Evolutionary conservation across 2,888 invertebrate species (phyloP), one percentile per base, ranked within the genome.

Genomic region (Dyspetes luteomarginatus): DNA sequence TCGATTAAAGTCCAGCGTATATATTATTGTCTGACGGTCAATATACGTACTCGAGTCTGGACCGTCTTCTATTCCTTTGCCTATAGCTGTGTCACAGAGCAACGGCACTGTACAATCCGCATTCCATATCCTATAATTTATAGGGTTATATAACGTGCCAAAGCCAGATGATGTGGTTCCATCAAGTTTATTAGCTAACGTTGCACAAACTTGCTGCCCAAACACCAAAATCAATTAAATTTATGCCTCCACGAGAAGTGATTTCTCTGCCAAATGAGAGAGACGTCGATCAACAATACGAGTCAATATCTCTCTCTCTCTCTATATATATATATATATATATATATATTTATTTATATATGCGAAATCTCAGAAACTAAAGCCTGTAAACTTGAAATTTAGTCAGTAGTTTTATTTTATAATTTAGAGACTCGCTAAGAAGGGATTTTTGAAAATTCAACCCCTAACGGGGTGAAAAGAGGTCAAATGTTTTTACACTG

Each of bases 181-280:
- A 65, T 74, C 79, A 69, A 69, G 74, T 79, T 79, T 79, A 74
- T 69, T 69, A 74, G 69, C 69, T 58, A 74, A 43, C 74, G 74
- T 79, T 79, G 69, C 74, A 74, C 65, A 41, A 48, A 69, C 79
- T 79, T 56, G 24, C 79, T 65, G 19, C 36, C 60, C 79, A 71
- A 69, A 74, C 64, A 48, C 56, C 56, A 74, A 74, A 79, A 74
- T 79, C 69, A 69, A 74, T 74, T 69, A 36, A 36, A n/a, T 36
- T 64, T 58, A n/a, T n/a, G n/a, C n/a, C n/a, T n/a, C n/a, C n/a
- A n/a, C n/a, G n/a, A n/a, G n/a, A n/a, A n/a, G 52, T 65, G 58
- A 74, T 2, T 9, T 30, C 17, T 43, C 68, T 24, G 65, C 50
- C 55, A 2, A 36, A 2, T 50, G n/a, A 50, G 69, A 75, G 67